Base-by-base conservation (phyloP, 30 jellyfish, hydroid and myxozoan species). In the Aurelia aurita region DNA sequence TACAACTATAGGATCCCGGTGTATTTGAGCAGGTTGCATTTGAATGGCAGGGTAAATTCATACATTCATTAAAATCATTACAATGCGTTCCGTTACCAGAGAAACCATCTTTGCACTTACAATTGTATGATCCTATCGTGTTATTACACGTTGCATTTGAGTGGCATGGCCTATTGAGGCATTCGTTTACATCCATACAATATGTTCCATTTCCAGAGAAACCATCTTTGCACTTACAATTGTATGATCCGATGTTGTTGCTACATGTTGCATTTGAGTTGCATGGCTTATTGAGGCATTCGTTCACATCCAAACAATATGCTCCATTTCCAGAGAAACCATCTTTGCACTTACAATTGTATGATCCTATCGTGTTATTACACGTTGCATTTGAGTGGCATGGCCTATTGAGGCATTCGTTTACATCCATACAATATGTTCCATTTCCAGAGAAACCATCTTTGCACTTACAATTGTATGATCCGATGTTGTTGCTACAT, bases 1-100 rank as follows among this genome's bases (percentile, higher is more conserved):
- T 32, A 54, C 97, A 89, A 25, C 74, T 13, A 21, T 80, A 88
- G 20, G 84, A 69, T 15, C 93, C 93, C 44, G 32, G 49, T n/a
- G 59, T 70, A 47, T 88, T 79, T 18, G 58, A 26, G 74, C 97
- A 88, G 1, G 25, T 32, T 7, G 94, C 75, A 44, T 88, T 80
- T 13, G 28, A 74, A 55, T 88, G 79, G 21, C 79, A 77, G 16
- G 69, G 63, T 3, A 15, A 22, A 28, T 18, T 31, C 29, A 27
- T 6, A 28, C 80, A 32, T 69, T 69, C 63, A 32, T 69, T 27
- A 14, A 32, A 32, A 73, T 51, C 88, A 26, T 6, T 58, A 55
- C 88, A 77, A 31, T 57, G 79, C 5, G 88, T 77, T 18, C 88
- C 88, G 31, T 77, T 60, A 58, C 88, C 88, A 21, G 77, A n/a